phyloP scores from a whole-genome alignment of 2,888 invertebrate genomes.

The Nemotelus nigrinus region DNA sequence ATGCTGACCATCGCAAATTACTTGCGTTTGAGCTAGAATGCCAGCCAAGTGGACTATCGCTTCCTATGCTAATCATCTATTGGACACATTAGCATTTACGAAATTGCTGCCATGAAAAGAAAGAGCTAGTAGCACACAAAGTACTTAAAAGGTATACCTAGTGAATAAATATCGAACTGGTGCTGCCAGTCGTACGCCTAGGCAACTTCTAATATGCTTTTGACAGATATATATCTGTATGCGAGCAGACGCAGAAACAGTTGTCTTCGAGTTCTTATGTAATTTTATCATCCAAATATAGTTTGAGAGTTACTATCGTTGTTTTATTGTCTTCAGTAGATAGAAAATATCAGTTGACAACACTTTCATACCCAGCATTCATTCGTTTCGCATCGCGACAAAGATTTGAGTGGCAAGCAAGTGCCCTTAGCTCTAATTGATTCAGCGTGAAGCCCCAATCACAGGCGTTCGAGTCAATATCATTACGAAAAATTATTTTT shows the following conservation, averaged over 20 bases:
- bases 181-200: too few relatives aligned
- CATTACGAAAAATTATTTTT: constrained; percentile 5
- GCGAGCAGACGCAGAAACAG: too few relatives aligned
- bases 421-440: constrained; percentile 16
- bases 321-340: too few relatives aligned
- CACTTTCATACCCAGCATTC: too few relatives aligned
- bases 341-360: too few relatives aligned
- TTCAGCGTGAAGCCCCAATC: constrained; percentile 2
- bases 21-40: background rate
- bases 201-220: too few relatives aligned
- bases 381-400: background rate
- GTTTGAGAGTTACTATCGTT: too few relatives aligned
- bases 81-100: constrained; percentile 6
- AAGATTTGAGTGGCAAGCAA: background rate
- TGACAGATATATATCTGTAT: too few relatives aligned
- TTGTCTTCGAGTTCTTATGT: too few relatives aligned
- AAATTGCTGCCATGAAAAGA: background rate
- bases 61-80: constrained; percentile 28
- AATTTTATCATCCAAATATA: too few relatives aligned
- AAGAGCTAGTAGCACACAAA: background rate
- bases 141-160: background rate
- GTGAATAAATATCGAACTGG: too few relatives aligned
- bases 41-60: background rate
- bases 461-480: background rate
- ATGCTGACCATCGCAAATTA: background rate